Evolutionary conservation across 2,113 vertebrate genomes (phyloP).

Genomic region (Corydoras sp.): DNA sequence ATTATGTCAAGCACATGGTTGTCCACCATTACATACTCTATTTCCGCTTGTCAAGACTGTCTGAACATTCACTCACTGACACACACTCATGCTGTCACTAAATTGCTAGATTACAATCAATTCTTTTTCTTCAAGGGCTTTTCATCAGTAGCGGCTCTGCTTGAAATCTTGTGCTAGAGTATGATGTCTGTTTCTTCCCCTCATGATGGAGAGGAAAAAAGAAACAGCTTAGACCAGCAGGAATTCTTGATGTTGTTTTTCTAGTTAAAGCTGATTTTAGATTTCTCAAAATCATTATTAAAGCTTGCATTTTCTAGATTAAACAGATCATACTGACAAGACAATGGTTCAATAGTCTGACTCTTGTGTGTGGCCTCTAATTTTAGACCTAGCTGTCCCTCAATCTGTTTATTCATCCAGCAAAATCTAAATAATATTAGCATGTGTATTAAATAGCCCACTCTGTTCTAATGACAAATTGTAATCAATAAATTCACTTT

Average conservation of each 20-base stretch:
- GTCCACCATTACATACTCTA: constrained; percentile 18
- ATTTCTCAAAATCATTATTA: not conserved
- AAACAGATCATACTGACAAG: no score
- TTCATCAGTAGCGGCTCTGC: constrained; percentile 23
- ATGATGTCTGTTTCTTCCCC: not conserved
- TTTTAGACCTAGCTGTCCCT: not conserved
- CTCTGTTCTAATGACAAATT: no score
- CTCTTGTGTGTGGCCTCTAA: no score
- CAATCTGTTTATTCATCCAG: not conserved
- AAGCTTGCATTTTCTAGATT: not conserved
- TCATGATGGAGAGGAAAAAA: not conserved
- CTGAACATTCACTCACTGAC: not conserved
- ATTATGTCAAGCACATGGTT: constrained; percentile 11
- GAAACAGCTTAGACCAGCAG: not conserved
- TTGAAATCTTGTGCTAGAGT: not conserved
- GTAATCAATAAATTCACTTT: no score
- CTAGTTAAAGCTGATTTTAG: not conserved
- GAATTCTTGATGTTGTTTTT: not conserved
- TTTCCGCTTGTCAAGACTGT: constrained; percentile 1
- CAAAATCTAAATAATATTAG: not conserved
- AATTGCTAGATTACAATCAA: constrained; percentile 27
- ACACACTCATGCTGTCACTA: constrained; percentile 21
- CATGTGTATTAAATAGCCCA: no score
- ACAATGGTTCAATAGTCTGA: no score
- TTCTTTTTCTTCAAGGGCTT: constrained; percentile 31